Conservation (phyloP, 1,140 invertebrate species). For the Eufriesea mexicana region DNA sequence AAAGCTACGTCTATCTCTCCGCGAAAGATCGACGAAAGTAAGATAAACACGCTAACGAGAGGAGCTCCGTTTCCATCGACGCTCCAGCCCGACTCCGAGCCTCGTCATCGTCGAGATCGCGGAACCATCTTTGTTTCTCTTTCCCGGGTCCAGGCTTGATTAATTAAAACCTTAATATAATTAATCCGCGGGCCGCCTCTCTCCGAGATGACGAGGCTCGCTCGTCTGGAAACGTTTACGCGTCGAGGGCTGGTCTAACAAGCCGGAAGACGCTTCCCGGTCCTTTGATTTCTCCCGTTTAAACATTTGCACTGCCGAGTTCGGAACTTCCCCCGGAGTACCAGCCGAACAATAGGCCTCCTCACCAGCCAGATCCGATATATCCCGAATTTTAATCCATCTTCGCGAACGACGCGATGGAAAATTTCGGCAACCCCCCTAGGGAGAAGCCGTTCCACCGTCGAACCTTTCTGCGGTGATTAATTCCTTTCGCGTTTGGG, state of each 20-base stretch:
- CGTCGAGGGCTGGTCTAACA: conserved; percentile 35
- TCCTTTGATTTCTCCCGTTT: conserved; percentile 43
- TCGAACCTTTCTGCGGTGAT: neutral
- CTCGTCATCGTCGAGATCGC: neutral
- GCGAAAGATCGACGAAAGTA: conserved; percentile 38
- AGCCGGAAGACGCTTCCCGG: conserved; percentile 26
- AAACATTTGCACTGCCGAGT: conserved; percentile 33
- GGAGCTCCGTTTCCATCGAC: conserved; percentile 7
- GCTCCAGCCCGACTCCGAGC: neutral
- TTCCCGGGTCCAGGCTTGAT: conserved; percentile 2
- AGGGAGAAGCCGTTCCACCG: neutral
- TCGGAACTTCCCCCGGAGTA: neutral
- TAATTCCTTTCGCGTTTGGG: neutral
- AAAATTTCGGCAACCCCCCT: neutral
- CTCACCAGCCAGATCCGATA: neutral
- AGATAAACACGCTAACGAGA: conserved; percentile 51
- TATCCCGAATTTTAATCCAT: neutral
- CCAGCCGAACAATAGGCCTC: neutral
- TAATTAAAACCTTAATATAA: conserved; percentile 51
- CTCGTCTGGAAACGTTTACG: conserved; percentile 35
- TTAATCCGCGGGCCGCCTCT: conserved; percentile 8
- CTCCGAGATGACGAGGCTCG: too few species aligned
- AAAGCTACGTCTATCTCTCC: conserved; percentile 38
- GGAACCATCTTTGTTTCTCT: conserved; percentile 9
- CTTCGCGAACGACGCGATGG: too few species aligned